Percentiles rank a stretch among this genome's conserved stretches.
Evolutionary conservation across 2,888 invertebrate species (phyloP).

Genomic region (Aporophyla nigra): DNA sequence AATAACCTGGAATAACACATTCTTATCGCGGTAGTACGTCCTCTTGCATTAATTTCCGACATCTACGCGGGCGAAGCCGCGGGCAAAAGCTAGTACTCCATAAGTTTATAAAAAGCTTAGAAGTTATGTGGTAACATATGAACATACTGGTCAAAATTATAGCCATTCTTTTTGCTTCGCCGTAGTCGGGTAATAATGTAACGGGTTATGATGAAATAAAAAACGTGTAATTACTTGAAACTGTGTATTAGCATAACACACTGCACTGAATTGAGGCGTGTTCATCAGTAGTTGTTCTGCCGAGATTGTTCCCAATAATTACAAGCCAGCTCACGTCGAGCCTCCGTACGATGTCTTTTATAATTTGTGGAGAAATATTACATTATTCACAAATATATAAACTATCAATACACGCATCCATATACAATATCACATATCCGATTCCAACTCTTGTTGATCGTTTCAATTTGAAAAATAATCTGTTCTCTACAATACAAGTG

Average conservation of each 20-base stretch:
- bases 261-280: slow-evolving; percentile 66
- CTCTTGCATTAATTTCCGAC: too few relatives aligned
- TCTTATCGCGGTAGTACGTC: too few relatives aligned
- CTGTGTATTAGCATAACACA: slow-evolving; percentile 67
- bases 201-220: slow-evolving; percentile 46
- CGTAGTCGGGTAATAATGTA: background rate
- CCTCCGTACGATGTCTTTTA: slow-evolving; percentile 55
- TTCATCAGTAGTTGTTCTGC: slow-evolving; percentile 56
- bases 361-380: slow-evolving; percentile 61
- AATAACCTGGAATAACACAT: too few relatives aligned
- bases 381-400: slow-evolving; percentile 66
- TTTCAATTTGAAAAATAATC: slow-evolving; percentile 43
- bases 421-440: slow-evolving; percentile 69
- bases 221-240: slow-evolving; percentile 56
- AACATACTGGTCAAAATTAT: too few relatives aligned
- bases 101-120: too few relatives aligned
- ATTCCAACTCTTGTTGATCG: slow-evolving; percentile 58
- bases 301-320: slow-evolving; percentile 60
- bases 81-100: too few relatives aligned
- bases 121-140: too few relatives aligned
- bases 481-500: slow-evolving; percentile 34
- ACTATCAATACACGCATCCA: slow-evolving; percentile 61
- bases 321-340: slow-evolving; percentile 55
- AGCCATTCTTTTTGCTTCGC: too few relatives aligned
- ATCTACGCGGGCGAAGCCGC: too few relatives aligned